A percentile compares a stretch with the other conserved stretches of the same genome.
Conservation (phyloP, 2,113 vertebrate species). For the Limanda limanda region DNA sequence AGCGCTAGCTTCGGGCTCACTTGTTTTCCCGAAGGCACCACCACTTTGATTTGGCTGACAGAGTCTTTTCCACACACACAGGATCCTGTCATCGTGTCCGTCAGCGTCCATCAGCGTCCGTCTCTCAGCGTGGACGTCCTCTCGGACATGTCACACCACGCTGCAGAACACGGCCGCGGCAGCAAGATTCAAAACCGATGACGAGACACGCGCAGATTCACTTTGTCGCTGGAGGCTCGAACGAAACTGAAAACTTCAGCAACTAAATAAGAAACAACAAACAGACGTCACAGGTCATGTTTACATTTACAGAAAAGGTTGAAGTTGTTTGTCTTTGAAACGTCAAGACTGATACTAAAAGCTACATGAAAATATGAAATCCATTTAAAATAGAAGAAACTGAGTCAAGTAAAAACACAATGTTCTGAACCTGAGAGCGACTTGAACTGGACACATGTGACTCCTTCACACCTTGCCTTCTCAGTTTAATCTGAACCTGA, state of each 20-base stretch:
- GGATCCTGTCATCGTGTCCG: neutral
- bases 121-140: neutral
- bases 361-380: no score
- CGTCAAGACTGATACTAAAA: no score
- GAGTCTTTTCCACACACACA: neutral
- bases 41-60: neutral
- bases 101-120: neutral
- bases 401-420: no score
- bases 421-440: no score
- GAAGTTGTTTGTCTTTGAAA: no score
- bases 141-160: constrained; percentile 35
- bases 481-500: no score
- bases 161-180: constrained; percentile 25
- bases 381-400: no score
- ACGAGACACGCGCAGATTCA: neutral
- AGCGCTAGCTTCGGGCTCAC: neutral
- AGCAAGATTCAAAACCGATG: neutral
- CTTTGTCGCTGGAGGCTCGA: neutral
- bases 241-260: neutral
- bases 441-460: no score
- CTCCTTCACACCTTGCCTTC: no score
- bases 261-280: neutral
- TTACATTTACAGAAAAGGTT: no score
- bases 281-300: neutral
- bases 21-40: neutral